Evolutionary conservation across 2,797 vertebrate genomes (phyloP).

Genomic region (Coregonus suidteri): DNA sequence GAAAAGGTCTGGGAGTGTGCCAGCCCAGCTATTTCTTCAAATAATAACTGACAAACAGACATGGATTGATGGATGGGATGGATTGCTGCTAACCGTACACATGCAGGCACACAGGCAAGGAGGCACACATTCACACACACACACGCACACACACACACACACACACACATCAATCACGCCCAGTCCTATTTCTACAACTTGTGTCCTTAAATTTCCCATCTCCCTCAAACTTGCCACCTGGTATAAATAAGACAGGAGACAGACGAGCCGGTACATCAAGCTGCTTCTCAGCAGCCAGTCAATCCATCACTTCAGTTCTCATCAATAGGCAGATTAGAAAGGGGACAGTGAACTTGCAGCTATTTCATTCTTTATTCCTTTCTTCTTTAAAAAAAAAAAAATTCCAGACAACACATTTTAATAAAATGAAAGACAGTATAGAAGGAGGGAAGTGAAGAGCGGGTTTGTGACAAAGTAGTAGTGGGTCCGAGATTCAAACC

Average conservation of each 20-base stretch:
- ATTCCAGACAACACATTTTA: too few species aligned
- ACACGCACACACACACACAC: too few species aligned
- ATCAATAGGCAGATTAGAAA: background rate
- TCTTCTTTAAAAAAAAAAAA: too few species aligned
- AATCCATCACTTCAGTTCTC: background rate
- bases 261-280: background rate
- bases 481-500: too few species aligned
- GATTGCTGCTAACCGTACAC: background rate
- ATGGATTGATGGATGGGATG: background rate
- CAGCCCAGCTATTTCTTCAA: background rate
- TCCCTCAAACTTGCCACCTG: background rate
- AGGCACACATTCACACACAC: too few species aligned
- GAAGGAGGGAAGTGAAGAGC: too few species aligned
- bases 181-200: background rate
- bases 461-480: too few species aligned
- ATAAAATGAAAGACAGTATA: too few species aligned
- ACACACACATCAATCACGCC: background rate
- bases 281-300: background rate
- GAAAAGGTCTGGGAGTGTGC: background rate
- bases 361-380: too few species aligned
- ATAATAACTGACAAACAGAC: background rate
- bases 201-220: background rate
- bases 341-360: background rate
- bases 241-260: background rate
- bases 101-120: background rate